These are phyloP conservation scores for Strix uralensis DNA, from an alignment of 2,113 vertebrate genomes.

Conservation along the genomic window DNA sequence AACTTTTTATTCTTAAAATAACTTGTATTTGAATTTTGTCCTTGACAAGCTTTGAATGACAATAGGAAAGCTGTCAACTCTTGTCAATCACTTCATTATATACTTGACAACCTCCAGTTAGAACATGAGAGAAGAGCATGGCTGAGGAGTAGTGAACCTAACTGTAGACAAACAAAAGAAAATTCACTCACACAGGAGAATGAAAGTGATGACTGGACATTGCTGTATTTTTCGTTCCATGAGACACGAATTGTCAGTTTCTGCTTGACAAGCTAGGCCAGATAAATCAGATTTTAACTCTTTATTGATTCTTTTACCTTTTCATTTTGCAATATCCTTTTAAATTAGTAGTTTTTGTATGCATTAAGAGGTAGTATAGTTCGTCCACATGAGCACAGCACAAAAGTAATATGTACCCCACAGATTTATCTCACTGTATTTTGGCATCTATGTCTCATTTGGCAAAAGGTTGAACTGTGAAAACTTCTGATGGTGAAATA, in stretches of 20 bases:
- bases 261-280: slow-evolving; percentile 25
- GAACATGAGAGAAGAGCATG: slow-evolving; percentile 25
- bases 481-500: background rate
- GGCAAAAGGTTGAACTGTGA: background rate
- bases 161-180: slow-evolving; percentile 70
- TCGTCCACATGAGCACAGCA: background rate
- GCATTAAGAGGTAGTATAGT: background rate
- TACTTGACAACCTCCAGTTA: slow-evolving; percentile 48
- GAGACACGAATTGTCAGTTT: slow-evolving; percentile 57
- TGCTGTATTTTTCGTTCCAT: slow-evolving; percentile 58
- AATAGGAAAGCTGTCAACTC: slow-evolving; percentile 48
- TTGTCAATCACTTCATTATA: slow-evolving; percentile 61
- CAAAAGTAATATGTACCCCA: background rate
- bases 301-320: slow-evolving; percentile 42
- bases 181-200: slow-evolving; percentile 48
- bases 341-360: slow-evolving; percentile 18
- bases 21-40: background rate
- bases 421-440: background rate
- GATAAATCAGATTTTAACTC: slow-evolving; percentile 34
- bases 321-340: slow-evolving; percentile 12
- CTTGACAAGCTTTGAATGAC: slow-evolving; percentile 56
- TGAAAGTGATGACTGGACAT: slow-evolving; percentile 7
- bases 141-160: slow-evolving; percentile 42
- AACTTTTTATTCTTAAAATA: background rate
- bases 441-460: background rate